These are phyloP conservation scores for Psittacus erithacus DNA, from an alignment of 2,113 vertebrate species.

Conservation along the genomic window DNA sequence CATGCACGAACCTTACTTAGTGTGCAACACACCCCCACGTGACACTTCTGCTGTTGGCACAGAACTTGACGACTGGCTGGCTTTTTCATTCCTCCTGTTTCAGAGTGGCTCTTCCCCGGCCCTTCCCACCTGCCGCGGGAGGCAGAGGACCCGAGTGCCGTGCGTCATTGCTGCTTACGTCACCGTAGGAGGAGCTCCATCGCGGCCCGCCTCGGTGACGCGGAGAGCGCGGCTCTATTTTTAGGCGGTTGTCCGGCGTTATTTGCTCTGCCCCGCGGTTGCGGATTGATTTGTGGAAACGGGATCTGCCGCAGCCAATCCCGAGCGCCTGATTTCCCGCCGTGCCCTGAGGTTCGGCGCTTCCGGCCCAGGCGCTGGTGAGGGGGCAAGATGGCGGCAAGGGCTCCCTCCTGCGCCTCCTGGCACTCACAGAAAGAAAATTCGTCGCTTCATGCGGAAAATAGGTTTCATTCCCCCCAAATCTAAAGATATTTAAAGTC, in stretches of 20 bases:
- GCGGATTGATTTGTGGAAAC: slow-evolving; percentile 47
- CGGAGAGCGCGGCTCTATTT: slow-evolving; percentile 14
- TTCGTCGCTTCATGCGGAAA: not conserved
- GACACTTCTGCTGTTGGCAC: not conserved
- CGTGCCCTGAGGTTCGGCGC: not conserved
- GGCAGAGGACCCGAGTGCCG: too few species aligned
- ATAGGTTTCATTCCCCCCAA: too few species aligned
- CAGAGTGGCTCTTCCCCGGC: not conserved
- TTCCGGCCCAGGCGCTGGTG: not conserved
- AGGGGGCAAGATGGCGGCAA: slow-evolving; percentile 36
- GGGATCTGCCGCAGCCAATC: slow-evolving; percentile 63
- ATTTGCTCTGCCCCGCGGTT: slow-evolving; percentile 29
- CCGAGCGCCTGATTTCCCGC: not conserved
- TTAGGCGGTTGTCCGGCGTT: slow-evolving; percentile 74
- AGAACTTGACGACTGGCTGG: not conserved
- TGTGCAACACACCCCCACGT: fast-evolving
- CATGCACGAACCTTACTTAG: fast-evolving
- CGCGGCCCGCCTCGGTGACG: not conserved
- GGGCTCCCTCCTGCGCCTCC: not conserved
- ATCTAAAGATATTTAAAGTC: not conserved
- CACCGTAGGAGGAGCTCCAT: not conserved
- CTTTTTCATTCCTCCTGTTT: not conserved
- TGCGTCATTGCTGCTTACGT: too few species aligned
- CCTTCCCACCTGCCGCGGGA: too few species aligned
- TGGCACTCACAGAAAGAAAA: not conserved